phyloP scores from a whole-genome alignment of 2,888 invertebrate genomes.

The Litoditis marina region DNA sequence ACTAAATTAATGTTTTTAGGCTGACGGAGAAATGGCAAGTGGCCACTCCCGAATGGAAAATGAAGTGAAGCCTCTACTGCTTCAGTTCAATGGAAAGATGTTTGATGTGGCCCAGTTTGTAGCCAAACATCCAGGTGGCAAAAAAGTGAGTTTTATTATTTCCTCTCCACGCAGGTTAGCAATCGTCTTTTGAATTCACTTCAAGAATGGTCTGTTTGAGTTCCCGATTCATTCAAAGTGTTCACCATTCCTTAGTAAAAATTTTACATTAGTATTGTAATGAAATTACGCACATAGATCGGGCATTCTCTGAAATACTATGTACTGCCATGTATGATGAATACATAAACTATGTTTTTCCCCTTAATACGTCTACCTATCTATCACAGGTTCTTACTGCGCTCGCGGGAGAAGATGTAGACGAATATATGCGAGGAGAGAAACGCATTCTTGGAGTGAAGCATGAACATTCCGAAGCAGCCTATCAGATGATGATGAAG shows the following conservation, averaged over 20 bases:
- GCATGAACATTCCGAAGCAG: constrained; percentile 58
- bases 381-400: constrained; percentile 41
- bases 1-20: too few relatives aligned
- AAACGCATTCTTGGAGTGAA: constrained; percentile 49
- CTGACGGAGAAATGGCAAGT: too few relatives aligned
- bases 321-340: too few relatives aligned
- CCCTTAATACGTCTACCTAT: too few relatives aligned
- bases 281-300: too few relatives aligned
- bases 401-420: constrained; percentile 52
- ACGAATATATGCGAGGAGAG: constrained; percentile 48
- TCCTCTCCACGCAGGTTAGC: too few relatives aligned
- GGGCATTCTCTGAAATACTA: too few relatives aligned
- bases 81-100: constrained; percentile 43
- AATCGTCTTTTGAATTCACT: neutral
- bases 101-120: constrained; percentile 57
- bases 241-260: too few relatives aligned
- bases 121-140: constrained; percentile 58
- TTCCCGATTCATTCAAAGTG: too few relatives aligned
- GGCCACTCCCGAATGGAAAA: too few relatives aligned
- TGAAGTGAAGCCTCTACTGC: constrained; percentile 47
- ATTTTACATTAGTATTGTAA: too few relatives aligned
- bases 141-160: constrained; percentile 35
- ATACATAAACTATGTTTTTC: neutral
- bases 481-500: constrained; percentile 54
- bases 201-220: too few relatives aligned